Base-by-base conservation (phyloP, 2,797 vertebrate species). In the Psittacula derbiana region DNA sequence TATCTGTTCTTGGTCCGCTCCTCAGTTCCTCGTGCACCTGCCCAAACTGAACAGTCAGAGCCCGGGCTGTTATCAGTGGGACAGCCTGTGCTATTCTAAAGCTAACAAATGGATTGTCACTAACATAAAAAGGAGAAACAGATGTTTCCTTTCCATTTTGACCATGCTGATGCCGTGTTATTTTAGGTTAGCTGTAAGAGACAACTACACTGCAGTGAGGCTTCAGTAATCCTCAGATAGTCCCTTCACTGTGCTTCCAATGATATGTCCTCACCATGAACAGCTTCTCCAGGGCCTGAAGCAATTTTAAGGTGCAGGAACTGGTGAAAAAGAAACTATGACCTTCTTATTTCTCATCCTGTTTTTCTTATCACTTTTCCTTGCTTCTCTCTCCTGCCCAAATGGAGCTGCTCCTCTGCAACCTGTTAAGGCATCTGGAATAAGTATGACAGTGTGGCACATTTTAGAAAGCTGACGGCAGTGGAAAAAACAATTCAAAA, bases 111-210 rank as follows among this genome's bases (percentile, higher is more conserved):
- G 80, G 67, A 91, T 97, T 96, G 97, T 96, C 95, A 96, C 80
- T 88, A 85, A 82, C 86, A 93, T 85, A 88, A 92, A 96, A 97
- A 97, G 86, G 93, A 97, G 95, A 98, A 97, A 92, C 97, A 97
- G 96, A 96, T 97, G 97, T 96, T 97, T 97, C 91, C 92, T 97
- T 97, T 97, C 81, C 94, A 95, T 86, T 94, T 92, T 78, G 74
- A 82, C 78, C 61, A 50, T 70, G 79, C 43, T 2, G 31, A 83
- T 92, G 88, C 86, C 79, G 36, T 83, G 81, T 94, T 95, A 89
- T 94, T 95, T 94, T 88, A 94, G 72, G 75, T 95, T 49, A 92
- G 93, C 79, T 75, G 53, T 62, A 67, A 53, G 81, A 94, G 87
- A 90, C 79, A 65, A 41, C 50, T 38, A 73, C 57, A 36, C 57